Conservation (phyloP, 2,113 vertebrate genomes). For the Eptesicus fuscus region DNA sequence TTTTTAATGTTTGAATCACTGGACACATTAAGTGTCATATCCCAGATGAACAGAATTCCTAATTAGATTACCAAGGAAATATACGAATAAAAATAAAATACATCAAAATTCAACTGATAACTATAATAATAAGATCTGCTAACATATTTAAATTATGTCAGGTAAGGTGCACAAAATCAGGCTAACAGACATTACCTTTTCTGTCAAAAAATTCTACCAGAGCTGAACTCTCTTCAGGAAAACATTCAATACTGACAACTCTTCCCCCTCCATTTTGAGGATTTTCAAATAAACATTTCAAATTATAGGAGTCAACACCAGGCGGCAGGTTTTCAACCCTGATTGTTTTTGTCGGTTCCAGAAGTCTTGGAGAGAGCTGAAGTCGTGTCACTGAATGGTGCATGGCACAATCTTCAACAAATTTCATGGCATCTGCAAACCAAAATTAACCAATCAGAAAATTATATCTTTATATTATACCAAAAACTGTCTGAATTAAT, state of each 20-base stretch:
- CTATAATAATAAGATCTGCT: neutral
- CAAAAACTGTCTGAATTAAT: neutral
- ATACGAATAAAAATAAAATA: neutral
- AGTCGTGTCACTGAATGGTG: slow-evolving; percentile 74
- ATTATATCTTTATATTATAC: neutral
- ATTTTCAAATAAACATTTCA: slow-evolving; percentile 87
- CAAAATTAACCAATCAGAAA: slow-evolving; percentile 35
- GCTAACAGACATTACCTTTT: slow-evolving; percentile 81
- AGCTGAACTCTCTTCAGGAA: slow-evolving; percentile 82
- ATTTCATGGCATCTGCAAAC: slow-evolving; percentile 78
- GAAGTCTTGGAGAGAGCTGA: slow-evolving; percentile 77
- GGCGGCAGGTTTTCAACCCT: slow-evolving; percentile 84
- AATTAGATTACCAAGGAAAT: neutral
- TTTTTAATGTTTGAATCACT: neutral
- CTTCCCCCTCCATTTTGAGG: slow-evolving; percentile 78
- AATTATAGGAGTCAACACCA: slow-evolving; percentile 58
- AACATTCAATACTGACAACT: slow-evolving; percentile 63
- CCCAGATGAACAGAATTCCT: neutral
- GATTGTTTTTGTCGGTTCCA: slow-evolving; percentile 83
- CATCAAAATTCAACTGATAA: neutral
- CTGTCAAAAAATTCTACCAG: slow-evolving; percentile 84
- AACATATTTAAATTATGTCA: neutral
- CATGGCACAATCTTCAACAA: slow-evolving; percentile 76
- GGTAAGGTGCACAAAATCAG: neutral
- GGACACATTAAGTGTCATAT: neutral